Conservation (phyloP, 2,888 invertebrate genomes). For the Xanthia icteritia region DNA sequence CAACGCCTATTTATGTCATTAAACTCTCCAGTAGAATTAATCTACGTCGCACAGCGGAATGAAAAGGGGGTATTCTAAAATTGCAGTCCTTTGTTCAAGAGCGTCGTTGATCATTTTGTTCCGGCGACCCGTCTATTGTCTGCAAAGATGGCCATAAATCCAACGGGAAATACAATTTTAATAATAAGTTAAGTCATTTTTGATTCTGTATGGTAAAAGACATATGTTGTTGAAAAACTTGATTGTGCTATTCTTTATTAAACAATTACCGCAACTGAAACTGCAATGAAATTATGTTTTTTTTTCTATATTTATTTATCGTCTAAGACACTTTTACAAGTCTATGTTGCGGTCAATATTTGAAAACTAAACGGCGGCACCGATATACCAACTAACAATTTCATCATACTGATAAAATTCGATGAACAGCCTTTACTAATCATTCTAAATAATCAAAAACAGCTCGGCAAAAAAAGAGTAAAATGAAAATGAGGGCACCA, state of each 20-base stretch:
- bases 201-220: constrained; percentile 7
- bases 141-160: constrained; percentile 69
- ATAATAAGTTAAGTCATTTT: constrained; percentile 36
- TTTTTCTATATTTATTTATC: neutral
- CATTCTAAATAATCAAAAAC: neutral
- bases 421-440: neutral
- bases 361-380: neutral
- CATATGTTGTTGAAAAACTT: neutral
- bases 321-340: neutral
- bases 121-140: constrained; percentile 67
- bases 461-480: too few relatives aligned
- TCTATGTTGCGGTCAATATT: too few relatives aligned
- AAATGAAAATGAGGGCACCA: too few relatives aligned
- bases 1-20: constrained; percentile 69
- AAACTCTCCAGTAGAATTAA: constrained; percentile 68
- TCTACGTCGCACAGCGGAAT: constrained; percentile 61
- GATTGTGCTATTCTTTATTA: too few relatives aligned
- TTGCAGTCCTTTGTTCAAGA: constrained; percentile 74
- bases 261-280: neutral
- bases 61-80: constrained; percentile 72
- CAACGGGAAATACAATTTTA: constrained; percentile 54
- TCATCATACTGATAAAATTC: neutral
- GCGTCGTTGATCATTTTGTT: constrained; percentile 76
- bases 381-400: neutral
- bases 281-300: neutral